Evolutionary conservation across 2,888 invertebrate species (phyloP), one percentile per base, ranked within the genome.

Genomic region (Leptinotarsa tumamoca): DNA sequence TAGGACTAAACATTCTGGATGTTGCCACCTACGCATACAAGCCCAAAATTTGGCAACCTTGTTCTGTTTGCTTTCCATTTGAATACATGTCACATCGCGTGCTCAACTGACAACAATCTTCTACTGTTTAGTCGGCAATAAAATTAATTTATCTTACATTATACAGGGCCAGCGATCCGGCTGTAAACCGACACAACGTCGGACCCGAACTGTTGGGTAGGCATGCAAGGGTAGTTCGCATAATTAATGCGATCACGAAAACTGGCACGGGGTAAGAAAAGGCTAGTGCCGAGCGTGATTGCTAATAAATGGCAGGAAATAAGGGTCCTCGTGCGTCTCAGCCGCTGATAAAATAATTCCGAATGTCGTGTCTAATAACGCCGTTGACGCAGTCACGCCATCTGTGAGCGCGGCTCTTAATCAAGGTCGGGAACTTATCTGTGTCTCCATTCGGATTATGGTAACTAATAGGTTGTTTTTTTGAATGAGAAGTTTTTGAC

Each of bases 291-390:
- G 86, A 79, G 82, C 88, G 88, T 87, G 87, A 87, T 88, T 87
- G 87, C 87, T 88, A 88, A 88, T 88, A 88, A 88, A 88, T 87
- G 86, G 87, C 87, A 88, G 88, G 88, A 89, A 88, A 88, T 88
- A 88, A 88, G 87, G 87, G 88, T 87, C 88, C 88, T 88, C 87
- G 87, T 88, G 87, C 86, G 86, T 86, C 87, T 87, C 84, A 84
- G 84, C 83, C 84, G 86, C 88, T 88, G 89, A 88, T 89, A 89
- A 88, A 88, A 88, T 88, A 89, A 89, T 89, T 89, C 86, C 85
- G 85, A 87, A 88, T 88, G 89, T 89, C 88, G 88, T 88, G 88
- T 87, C 87, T 88, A 88, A 88, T 88, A 88, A 87, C 85, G 86
- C 84, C 83, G 85, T 83, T 83, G 83, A 83, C 80, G 79, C 73